Evolutionary conservation across 2,797 vertebrate species (phyloP), one percentile per base, ranked within the genome.

Genomic region (Tenualosa ilisha): DNA sequence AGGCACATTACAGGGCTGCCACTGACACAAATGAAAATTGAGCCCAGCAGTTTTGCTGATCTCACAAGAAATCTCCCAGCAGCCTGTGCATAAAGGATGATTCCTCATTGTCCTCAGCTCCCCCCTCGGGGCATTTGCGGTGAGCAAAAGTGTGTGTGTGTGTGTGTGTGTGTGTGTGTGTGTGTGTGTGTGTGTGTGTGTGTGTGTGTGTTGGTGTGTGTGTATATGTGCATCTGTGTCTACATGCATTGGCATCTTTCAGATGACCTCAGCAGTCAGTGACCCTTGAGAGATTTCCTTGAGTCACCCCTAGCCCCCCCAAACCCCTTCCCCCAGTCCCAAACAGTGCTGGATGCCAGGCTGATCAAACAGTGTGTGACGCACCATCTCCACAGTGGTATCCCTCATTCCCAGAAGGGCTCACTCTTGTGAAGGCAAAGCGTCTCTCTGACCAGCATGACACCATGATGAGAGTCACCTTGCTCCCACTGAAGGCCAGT

Each of bases 21-120:
- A 83, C 59, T 68, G 88, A 88, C 75, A 59, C 89, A 91, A 93
- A 93, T 90, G 84, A 91, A 92, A 93, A 94, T 88, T 88, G 89
- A 91, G 90, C 24, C 1, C 17, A 86, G 87, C 79, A 49, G 88
- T 93, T 94, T 88, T 94, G 94, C 94, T 95, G 94, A 95, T 92
- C 91, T 89, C 81, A 88, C 85, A 81, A 87, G 87, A 91, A 92
- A 43, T 79, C 40, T 88, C 61, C 11, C 20, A 81, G n/a, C 75
- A 89, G 86, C 89, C 86, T 83, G 85, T 87, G 40, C 79, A 86
- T 90, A 89, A 89, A 90, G 89, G 88, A 88, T 88, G 91, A 89
- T 59, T 53, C 56, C 37, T 81, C 84, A 54, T 85, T 83, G 20
- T 63, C 68, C 87, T 90, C 90, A 83, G 83, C 88, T 81, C 90